Evolutionary conservation across 2,888 invertebrate genomes (phyloP).

Genomic region (Abrostola tripartita): DNA sequence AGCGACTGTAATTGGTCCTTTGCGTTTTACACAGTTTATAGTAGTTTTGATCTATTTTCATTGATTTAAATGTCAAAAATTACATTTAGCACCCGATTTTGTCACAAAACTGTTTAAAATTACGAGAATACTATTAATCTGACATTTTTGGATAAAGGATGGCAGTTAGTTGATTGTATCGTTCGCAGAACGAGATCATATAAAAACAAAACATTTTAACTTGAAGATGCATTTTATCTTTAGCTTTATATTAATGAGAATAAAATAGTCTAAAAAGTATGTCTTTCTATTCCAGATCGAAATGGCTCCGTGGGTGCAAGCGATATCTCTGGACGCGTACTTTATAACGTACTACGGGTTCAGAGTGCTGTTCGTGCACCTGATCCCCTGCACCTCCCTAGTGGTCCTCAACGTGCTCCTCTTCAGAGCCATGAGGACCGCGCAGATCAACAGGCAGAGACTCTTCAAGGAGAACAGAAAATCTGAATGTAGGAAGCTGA

Average conservation of each 20-base stretch:
- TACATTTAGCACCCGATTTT: too few species aligned
- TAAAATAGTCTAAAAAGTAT: neutral
- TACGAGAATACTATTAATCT: too few species aligned
- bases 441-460: slow-evolving; percentile 93
- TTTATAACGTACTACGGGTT: slow-evolving; percentile 95
- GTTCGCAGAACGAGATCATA: too few species aligned
- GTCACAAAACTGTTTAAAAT: too few species aligned
- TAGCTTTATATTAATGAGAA: neutral
- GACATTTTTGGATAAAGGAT: too few species aligned
- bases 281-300: slow-evolving; percentile 74
- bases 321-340: slow-evolving; percentile 92
- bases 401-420: slow-evolving; percentile 96
- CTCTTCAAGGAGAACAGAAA: slow-evolving; percentile 93
- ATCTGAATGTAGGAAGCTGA: slow-evolving; percentile 92
- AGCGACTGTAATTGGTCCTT: too few species aligned
- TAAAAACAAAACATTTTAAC: too few species aligned
- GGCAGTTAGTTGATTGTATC: too few species aligned
- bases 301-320: slow-evolving; percentile 92
- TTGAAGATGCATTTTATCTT: too few species aligned
- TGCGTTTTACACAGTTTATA: too few species aligned
- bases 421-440: slow-evolving; percentile 94
- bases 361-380: slow-evolving; percentile 96
- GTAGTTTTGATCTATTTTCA: too few species aligned
- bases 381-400: slow-evolving; percentile 95
- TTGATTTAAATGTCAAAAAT: too few species aligned